Base-by-base conservation (phyloP, 2,888 invertebrate genomes). In the Fragum whitleyi region DNA sequence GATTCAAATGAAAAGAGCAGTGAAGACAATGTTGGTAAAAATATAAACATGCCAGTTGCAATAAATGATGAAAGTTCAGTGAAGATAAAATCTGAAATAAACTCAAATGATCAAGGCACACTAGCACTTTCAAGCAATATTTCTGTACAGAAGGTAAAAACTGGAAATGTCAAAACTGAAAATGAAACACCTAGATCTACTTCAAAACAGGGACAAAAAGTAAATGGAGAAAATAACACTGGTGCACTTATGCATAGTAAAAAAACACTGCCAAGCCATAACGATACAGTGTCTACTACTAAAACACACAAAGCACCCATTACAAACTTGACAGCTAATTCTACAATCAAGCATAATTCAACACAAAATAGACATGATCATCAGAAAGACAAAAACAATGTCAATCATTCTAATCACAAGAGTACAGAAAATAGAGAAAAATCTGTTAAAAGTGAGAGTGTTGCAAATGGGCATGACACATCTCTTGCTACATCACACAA, bases 281-380 rank as follows among this genome's bases (percentile, higher is more conserved):
- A 36, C 9, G 32, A 36, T 36, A 36, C 47, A 47, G 16, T 47
- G 47, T 36, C 32, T 36, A 36, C 19, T 9, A 47, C 5, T 47
- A n/a, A 47, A 47, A 47, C 9, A 47, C 47, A 19, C 47, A 39
- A 39, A 9, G 39, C 39, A 39, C 39, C 6, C 6, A 47, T 19
- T 47, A 47, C 5, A 14, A 47, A 47, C 47, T 19, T 47, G 14
- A 47, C 5, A 47, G 3, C 47, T 9, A 16, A 47, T 47, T 57
- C 57, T 28, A 14, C 2, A 57, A 23, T 28, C 2, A 65, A 65
- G 16, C 39, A 39, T n/a, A 39, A 65, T n/a, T 42, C 39, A n/a
- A 65, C 21, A 16, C 0, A 32, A 65, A 19, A 23, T n/a, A 65
- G 36, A 42, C 65, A 65, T 69, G 47, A 28, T 29, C 53, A 69